These are phyloP conservation scores for Melanotaenia nigrans DNA, from an alignment of 2,797 vertebrate genomes.

Conservation along the genomic window DNA sequence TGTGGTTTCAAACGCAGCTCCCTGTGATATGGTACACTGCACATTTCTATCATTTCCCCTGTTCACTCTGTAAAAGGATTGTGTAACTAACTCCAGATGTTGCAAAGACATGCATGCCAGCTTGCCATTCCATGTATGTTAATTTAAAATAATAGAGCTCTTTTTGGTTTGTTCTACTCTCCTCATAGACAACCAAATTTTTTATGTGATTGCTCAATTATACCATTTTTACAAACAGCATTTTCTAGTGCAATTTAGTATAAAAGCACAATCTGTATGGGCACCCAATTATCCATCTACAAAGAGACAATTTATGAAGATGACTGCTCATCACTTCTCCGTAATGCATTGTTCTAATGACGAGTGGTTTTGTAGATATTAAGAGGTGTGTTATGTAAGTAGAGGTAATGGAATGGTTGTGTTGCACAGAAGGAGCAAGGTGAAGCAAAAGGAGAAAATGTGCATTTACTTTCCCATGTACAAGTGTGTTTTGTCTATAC, in stretches of 20 bases:
- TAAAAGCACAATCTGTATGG: conserved; percentile 20
- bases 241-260: conserved; percentile 1
- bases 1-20: conserved; percentile 5
- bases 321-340: conserved; percentile 6
- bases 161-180: conserved; percentile 9
- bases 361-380: conserved; percentile 22
- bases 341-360: conserved; percentile 20
- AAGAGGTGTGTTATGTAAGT: conserved; percentile 28
- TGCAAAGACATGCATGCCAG: conserved; percentile 57
- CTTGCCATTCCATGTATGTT: conserved; percentile 50
- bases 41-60: conserved; percentile 49
- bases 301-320: conserved; percentile 18
- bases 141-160: conserved; percentile 41
- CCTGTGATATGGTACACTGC: conserved; percentile 31
- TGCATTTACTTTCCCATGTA: conserved; percentile 22
- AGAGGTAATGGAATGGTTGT: conserved; percentile 28
- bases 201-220: conserved; percentile 1
- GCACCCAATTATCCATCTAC: conserved; percentile 30
- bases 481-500: background rate
- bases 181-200: background rate
- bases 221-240: background rate
- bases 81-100: conserved; percentile 71
- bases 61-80: conserved; percentile 44
- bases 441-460: conserved; percentile 15
- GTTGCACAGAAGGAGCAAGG: conserved; percentile 3